Base-by-base conservation (phyloP, 2,797 vertebrate genomes). In the Lacerta bilineata region DNA sequence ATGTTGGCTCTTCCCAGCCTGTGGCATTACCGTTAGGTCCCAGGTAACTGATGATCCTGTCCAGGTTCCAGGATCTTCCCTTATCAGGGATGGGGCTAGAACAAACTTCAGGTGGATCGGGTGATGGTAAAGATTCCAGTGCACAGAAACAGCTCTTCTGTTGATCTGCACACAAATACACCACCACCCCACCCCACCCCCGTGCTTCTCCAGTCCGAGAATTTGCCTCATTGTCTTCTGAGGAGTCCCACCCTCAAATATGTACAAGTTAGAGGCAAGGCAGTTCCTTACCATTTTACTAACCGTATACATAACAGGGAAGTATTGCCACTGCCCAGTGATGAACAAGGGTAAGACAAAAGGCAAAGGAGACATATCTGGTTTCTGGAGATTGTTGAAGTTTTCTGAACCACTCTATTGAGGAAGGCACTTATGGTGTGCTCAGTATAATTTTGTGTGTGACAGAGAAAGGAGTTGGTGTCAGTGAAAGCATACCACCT, bases 261-360 rank as follows among this genome's bases (percentile, higher is more conserved):
- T 50, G 3, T 78, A 18, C 27, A 23, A 76, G 66, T 29, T 64
- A 50, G 46, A 50, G 46, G 46, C 46, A 50, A 50, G 46, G 46
- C 46, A 50, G 46, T 50, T 0, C 46, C 11, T 50, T 50, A 50
- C 46, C 46, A 50, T 13, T 55, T 55, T 46, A 25, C 1, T 74
- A 59, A 50, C 11, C 5, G 46, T 59, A 4, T 79, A 20, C 10
- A 55, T 36, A 84, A 36, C 20, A 27, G n/a, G n/a, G 20, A 61
- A 13, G 23, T 68, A 43, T 43, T 85, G 77, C 25, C 27, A 25
- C 75, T 41, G 50, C 50, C 13, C 41, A 27, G 41, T 46, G 75
- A 50, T 86, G n/a, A 78, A 41, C 7, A 66, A 85, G 59, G 69
- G 82, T n/a, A 43, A 59, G n/a, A 7, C 20, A 79, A n/a, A 79